Evolutionary conservation across 1,140 invertebrate species (phyloP).

Genomic region (Aphidius ervi): DNA sequence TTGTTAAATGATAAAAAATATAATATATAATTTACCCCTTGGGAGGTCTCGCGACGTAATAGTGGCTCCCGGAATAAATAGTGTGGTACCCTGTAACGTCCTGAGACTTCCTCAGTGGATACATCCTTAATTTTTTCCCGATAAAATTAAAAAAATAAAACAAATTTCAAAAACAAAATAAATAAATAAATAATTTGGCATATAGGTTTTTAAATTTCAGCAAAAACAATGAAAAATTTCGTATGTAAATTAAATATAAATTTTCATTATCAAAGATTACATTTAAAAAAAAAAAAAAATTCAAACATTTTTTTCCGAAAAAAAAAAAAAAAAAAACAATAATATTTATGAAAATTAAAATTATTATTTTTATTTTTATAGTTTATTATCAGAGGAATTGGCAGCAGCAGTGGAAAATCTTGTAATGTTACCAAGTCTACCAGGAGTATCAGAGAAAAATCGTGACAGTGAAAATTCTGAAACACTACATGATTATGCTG

Average conservation of each 20-base stretch:
- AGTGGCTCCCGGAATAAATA: slow-evolving; percentile 42
- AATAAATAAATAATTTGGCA: slow-evolving; percentile 11
- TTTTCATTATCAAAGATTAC: background rate
- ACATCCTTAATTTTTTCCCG: slow-evolving; percentile 21
- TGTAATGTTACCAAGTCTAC: slow-evolving; percentile 46
- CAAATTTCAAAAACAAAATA: background rate
- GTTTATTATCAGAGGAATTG: slow-evolving; percentile 47
- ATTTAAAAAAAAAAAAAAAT: background rate
- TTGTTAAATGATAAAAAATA: background rate
- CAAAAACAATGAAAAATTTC: background rate
- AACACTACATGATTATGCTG: slow-evolving; percentile 83
- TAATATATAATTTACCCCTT: slow-evolving; percentile 36
- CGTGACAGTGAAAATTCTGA: slow-evolving; percentile 54
- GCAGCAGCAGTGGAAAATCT: slow-evolving; percentile 50
- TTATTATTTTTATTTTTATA: slow-evolving; percentile 27
- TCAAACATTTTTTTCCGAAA: slow-evolving; percentile 9
- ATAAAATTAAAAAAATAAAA: background rate
- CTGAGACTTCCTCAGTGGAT: slow-evolving; percentile 48
- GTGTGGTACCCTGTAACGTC: slow-evolving; percentile 49
- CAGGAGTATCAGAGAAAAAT: slow-evolving; percentile 39
- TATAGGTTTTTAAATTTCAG: background rate
- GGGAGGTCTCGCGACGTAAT: slow-evolving; percentile 49
- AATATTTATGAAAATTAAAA: slow-evolving; percentile 2
- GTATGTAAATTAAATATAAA: background rate
- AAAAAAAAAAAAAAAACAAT: background rate